Percentiles rank a stretch among this genome's conserved stretches.
Evolutionary conservation across 2,797 vertebrate genomes (phyloP).

Genomic region (Pseudochirops cupreus): DNA sequence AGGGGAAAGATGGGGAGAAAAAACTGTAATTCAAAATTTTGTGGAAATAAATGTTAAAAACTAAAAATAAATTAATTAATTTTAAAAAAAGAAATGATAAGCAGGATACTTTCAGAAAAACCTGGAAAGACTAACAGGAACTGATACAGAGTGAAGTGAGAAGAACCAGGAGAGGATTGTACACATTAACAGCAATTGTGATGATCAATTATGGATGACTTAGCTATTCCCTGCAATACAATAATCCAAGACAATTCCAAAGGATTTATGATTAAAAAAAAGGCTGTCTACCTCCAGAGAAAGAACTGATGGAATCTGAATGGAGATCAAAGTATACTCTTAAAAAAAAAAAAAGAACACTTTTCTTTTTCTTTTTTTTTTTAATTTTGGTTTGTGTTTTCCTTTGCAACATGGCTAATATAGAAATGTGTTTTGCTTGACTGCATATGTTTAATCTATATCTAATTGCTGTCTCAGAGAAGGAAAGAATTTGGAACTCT

Average conservation of each 20-base stretch:
- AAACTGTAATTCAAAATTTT: no score
- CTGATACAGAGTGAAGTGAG: not conserved
- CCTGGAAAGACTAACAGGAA: not conserved
- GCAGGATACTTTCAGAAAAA: not conserved
- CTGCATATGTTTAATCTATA: not conserved
- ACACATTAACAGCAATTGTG: not conserved
- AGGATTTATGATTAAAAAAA: not conserved
- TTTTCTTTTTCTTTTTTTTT: not conserved
- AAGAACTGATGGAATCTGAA: not conserved
- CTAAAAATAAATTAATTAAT: no score
- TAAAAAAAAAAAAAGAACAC: not conserved
- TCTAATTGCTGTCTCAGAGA: not conserved
- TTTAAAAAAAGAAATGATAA: not conserved
- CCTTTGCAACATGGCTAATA: not conserved
- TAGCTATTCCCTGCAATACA: not conserved
- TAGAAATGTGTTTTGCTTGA: not conserved
- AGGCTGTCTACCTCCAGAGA: not conserved
- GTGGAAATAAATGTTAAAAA: no score
- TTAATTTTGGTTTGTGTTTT: not conserved
- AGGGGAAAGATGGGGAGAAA: no score
- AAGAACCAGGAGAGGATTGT: not conserved
- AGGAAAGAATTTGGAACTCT: not conserved
- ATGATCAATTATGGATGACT: not conserved
- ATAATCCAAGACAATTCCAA: not conserved
- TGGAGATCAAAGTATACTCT: not conserved